Evolutionary conservation across 2,888 invertebrate genomes (phyloP).

Genomic region (Ophioninae sp.): DNA sequence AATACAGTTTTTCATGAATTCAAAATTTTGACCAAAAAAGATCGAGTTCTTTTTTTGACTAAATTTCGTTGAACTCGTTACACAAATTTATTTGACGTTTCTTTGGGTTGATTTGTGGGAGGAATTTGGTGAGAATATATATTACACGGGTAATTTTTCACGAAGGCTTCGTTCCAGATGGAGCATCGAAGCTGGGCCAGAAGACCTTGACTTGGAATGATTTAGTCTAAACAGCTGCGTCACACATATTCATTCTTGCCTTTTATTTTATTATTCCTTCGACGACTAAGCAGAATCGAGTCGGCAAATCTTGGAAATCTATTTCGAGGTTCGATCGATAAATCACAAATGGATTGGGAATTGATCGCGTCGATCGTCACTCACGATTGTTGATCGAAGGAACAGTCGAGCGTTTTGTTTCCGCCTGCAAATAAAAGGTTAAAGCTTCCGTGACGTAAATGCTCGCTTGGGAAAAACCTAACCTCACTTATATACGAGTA

Average conservation of each 20-base stretch:
- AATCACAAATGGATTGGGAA: slow-evolving; percentile 26
- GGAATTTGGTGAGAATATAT: not conserved
- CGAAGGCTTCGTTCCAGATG: not conserved
- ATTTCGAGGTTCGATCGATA: slow-evolving; percentile 32
- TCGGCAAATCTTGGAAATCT: slow-evolving; percentile 21
- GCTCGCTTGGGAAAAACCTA: slow-evolving; percentile 20
- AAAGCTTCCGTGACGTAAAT: slow-evolving; percentile 43
- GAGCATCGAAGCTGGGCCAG: not conserved
- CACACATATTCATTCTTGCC: not conserved
- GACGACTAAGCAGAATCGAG: not conserved
- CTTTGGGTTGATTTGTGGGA: not conserved
- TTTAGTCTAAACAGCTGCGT: not conserved
- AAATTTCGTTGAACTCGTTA: not conserved
- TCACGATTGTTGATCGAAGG: slow-evolving; percentile 20
- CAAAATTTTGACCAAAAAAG: not conserved
- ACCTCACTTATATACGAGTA: not conserved
- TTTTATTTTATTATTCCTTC: not conserved
- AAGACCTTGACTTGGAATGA: not conserved
- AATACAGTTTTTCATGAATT: too few species aligned
- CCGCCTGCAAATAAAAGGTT: slow-evolving; percentile 17
- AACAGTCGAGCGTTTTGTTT: slow-evolving; percentile 30
- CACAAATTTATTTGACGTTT: not conserved
- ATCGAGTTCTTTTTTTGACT: not conserved
- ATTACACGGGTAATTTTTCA: not conserved
- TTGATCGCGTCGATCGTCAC: slow-evolving; percentile 7